Percentiles rank a stretch among this genome's conserved stretches.
These are phyloP conservation scores for Cuculus canorus DNA, from an alignment of 2,797 vertebrate species.

Conservation along the genomic window DNA sequence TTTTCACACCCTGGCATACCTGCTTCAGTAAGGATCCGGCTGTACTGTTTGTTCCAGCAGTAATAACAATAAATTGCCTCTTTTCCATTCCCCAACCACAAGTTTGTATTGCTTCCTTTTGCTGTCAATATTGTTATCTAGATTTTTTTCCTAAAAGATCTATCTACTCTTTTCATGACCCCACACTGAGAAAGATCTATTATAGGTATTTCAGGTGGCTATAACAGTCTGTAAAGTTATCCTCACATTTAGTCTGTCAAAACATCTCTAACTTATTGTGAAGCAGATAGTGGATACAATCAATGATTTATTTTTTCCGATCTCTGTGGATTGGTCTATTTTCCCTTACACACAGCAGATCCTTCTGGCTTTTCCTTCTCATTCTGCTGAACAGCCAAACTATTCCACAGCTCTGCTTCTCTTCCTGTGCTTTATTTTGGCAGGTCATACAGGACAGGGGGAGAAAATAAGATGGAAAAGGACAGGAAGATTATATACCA, in stretches of 20 bases:
- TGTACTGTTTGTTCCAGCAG: conserved; percentile 20
- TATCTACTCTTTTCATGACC: neutral
- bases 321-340: neutral
- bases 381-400: neutral
- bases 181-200: neutral
- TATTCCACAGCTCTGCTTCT: neutral
- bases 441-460: neutral
- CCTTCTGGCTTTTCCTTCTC: neutral
- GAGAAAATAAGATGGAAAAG: neutral
- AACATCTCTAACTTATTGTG: neutral
- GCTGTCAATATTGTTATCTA: neutral
- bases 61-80: conserved; percentile 30
- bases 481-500: neutral
- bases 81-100: neutral
- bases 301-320: neutral
- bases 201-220: neutral
- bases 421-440: neutral
- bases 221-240: neutral
- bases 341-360: neutral
- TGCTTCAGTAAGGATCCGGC: neutral
- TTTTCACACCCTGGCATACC: neutral
- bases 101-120: neutral
- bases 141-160: conserved; percentile 4
- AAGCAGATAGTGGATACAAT: neutral
- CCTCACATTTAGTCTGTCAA: neutral